Base-by-base conservation (phyloP, 2,113 vertebrate species). In the Python bivittatus region DNA sequence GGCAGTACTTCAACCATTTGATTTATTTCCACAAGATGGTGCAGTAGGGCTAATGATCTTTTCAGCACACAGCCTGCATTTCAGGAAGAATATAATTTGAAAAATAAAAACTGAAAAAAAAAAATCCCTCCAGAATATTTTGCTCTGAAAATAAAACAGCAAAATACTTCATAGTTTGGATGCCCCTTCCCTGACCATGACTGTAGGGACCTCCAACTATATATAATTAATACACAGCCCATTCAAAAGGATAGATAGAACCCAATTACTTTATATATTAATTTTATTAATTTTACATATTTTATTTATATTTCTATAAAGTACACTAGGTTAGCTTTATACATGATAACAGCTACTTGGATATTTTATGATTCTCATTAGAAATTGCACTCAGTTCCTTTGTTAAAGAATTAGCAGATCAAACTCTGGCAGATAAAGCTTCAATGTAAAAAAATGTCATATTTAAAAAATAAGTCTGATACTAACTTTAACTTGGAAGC, bases 1-100 rank as follows among this genome's bases (percentile, higher is more conserved):
- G 33, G 1, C 1, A 0, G 1, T 11, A 15, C 72, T 42, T 22
- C 0, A 0, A 8, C 3, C 20, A 61, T 79, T 22, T 90, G 84
- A 52, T 38, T 42, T 89, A 0, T 6, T 93, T 0, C 0, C 44
- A 61, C 3, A 0, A 0, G 48, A 23, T 11, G 1, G 4, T 20
- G 58, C 57, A 84, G n/a, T 48, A 91, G 90, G 27, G 86, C 79
- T 91, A 88, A 93, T 48, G 33, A 72, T 89, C n/a, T 44, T 27
- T 85, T 48, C 58, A 68, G 68, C 15, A 68, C 25, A 12, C 42
- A 64, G 48, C 29, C 27, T 60, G 38, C 11, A 42, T 85, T 10
- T 88, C 1, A 29, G 8, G 23, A 68, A 61, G 33, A 56, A 86
- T 38, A 29, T 52, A 86, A 57, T 85, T 91, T 29, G 12, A 56